Percentiles rank a stretch among this genome's conserved stretches.
Evolutionary conservation across 2,113 vertebrate genomes (phyloP).

Genomic region (Phalacrocorax carbo): DNA sequence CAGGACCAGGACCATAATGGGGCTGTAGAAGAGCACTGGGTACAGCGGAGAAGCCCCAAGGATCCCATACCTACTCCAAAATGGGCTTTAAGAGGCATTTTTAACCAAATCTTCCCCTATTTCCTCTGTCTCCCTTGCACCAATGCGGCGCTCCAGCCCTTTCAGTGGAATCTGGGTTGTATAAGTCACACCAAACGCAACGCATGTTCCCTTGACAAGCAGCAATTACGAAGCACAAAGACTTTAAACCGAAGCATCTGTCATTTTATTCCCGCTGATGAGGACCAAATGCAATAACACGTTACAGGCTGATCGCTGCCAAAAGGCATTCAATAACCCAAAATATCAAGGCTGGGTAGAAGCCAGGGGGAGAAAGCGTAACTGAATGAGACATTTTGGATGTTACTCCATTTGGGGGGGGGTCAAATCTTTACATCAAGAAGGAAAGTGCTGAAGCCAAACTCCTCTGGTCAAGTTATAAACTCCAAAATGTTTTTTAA

Average conservation of each 20-base stretch:
- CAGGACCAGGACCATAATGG: not conserved
- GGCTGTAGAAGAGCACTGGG: not conserved
- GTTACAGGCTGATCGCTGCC: not conserved
- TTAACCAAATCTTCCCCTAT: not conserved
- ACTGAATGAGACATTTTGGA: not conserved
- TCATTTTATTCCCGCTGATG: not conserved
- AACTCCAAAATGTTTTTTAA: not conserved
- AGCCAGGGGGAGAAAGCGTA: not conserved
- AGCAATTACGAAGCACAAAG: not conserved
- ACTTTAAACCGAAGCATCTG: not conserved
- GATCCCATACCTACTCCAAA: not conserved
- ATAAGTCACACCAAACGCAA: not conserved
- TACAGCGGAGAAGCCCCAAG: not conserved
- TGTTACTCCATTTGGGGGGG: not conserved
- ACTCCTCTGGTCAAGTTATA: not conserved
- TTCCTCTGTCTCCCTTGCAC: not conserved
- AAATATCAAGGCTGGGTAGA: not conserved
- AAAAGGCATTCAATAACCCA: not conserved
- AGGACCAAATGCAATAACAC: not conserved
- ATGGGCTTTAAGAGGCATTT: not conserved
- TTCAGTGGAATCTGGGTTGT: not conserved
- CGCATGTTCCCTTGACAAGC: not conserved
- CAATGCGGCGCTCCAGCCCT: accelerated
- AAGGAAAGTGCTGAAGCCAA: not conserved
- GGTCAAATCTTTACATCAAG: not conserved